Evolutionary conservation across 2,888 invertebrate species (phyloP).

Genomic region (Agrochola circellaris): DNA sequence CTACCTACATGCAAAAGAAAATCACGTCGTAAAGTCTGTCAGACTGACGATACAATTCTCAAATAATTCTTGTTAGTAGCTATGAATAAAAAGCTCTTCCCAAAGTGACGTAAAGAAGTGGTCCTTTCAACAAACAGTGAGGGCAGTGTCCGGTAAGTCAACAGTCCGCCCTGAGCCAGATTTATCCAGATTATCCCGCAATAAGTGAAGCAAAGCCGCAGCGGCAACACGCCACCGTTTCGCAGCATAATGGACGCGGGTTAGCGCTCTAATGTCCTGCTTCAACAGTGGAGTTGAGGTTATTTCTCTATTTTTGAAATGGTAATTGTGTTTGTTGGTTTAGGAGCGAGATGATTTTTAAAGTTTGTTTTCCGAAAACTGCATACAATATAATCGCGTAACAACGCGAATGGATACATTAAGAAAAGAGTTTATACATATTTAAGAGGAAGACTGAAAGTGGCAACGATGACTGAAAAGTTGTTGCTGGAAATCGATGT

Average conservation of each 20-base stretch:
- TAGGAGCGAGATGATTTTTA: neutral
- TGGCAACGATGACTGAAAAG: no score
- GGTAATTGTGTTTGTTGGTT: slow-evolving; percentile 22
- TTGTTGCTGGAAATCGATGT: neutral
- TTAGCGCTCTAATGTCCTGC: slow-evolving; percentile 51
- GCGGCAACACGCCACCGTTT: slow-evolving; percentile 44
- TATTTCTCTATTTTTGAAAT: slow-evolving; percentile 36
- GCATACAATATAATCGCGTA: no score
- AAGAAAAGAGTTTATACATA: neutral
- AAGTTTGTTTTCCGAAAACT: neutral
- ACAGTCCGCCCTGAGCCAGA: slow-evolving; percentile 59
- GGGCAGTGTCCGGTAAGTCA: slow-evolving; percentile 54
- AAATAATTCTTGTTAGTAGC: slow-evolving; percentile 4
- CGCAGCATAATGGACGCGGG: slow-evolving; percentile 56
- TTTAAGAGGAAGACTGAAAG: neutral
- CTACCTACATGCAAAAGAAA: neutral
- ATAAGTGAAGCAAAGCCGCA: slow-evolving; percentile 59
- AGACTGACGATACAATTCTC: slow-evolving; percentile 10
- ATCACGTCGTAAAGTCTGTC: neutral
- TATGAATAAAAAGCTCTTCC: slow-evolving; percentile 25
- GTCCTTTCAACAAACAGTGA: slow-evolving; percentile 33
- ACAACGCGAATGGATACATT: neutral
- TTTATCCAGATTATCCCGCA: slow-evolving; percentile 63
- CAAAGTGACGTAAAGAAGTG: slow-evolving; percentile 36
- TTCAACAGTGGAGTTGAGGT: neutral